Conservation (phyloP, 2,888 invertebrate species). For the Ichneumoninae sp. region DNA sequence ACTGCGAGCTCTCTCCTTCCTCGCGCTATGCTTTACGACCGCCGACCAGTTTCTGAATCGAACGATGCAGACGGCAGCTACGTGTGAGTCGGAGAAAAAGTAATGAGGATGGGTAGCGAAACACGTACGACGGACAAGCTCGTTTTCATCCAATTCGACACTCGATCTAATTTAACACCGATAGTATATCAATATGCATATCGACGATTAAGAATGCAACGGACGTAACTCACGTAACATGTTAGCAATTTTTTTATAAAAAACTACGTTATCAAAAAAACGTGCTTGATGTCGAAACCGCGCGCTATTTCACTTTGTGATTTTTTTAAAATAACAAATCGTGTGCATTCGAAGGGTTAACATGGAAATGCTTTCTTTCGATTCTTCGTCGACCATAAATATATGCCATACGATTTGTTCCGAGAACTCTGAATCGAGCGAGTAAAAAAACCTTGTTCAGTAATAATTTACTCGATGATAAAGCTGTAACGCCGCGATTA, state of each 20-base stretch:
- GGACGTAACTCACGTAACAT: not conserved
- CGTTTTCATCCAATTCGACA: slow-evolving; percentile 41
- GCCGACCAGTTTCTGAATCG: slow-evolving; percentile 7
- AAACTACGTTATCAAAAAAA: not conserved
- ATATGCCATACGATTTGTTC: not conserved
- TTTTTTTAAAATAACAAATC: not conserved
- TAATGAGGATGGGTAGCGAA: slow-evolving; percentile 28
- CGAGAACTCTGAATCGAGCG: not conserved
- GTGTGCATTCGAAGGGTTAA: too few species aligned
- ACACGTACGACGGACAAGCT: slow-evolving; percentile 29
- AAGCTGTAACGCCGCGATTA: not conserved
- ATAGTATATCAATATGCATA: slow-evolving; percentile 6
- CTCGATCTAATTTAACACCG: slow-evolving; percentile 17
- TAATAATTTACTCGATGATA: not conserved
- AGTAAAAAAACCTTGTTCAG: not conserved
- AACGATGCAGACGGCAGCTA: not conserved
- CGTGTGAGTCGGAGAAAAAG: slow-evolving; percentile 32
- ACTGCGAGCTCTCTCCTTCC: not conserved
- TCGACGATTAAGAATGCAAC: not conserved
- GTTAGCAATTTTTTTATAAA: not conserved
- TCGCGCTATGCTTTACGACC: not conserved
- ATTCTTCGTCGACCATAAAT: too few species aligned
- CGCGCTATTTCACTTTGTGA: not conserved
- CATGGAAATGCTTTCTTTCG: too few species aligned
- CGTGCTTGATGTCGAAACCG: not conserved